A percentile compares a stretch with the other conserved stretches of the same genome.
These are phyloP conservation scores for Pachliopta kotzebuea DNA, from an alignment of 2,888 invertebrate species.

Conservation along the genomic window DNA sequence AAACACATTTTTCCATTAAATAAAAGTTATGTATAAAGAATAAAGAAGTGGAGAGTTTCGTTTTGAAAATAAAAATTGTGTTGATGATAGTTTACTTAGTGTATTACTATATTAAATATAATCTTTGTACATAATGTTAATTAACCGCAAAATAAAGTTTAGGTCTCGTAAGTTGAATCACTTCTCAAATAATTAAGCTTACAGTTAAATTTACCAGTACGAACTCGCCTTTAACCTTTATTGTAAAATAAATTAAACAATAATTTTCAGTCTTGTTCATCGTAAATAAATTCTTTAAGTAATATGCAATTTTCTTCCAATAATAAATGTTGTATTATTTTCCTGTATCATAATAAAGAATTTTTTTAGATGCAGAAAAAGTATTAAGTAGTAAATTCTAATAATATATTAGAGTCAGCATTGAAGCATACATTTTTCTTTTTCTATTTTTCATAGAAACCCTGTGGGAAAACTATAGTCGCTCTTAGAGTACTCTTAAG, in stretches of 20 bases:
- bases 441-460: conserved; percentile 4
- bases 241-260: neutral
- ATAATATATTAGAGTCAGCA: neutral
- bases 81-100: too few species aligned
- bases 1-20: too few species aligned
- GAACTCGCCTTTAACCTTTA: conserved; percentile 19
- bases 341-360: too few species aligned
- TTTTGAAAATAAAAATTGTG: too few species aligned
- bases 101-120: too few species aligned
- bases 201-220: conserved; percentile 33
- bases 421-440: neutral
- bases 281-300: neutral
- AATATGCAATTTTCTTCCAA: neutral
- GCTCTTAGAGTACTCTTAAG: conserved; percentile 12
- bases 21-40: too few species aligned
- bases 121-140: conserved; percentile 10
- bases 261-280: neutral
- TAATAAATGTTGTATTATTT: too few species aligned
- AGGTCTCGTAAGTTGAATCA: conserved; percentile 28
- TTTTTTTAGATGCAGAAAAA: too few species aligned
- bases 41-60: too few species aligned
- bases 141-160: conserved; percentile 21
- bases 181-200: conserved; percentile 29
- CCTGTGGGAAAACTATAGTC: neutral
- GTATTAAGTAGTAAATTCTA: too few species aligned